Base-by-base conservation (phyloP, 2,888 invertebrate species). In the Hypsopygia costalis region DNA sequence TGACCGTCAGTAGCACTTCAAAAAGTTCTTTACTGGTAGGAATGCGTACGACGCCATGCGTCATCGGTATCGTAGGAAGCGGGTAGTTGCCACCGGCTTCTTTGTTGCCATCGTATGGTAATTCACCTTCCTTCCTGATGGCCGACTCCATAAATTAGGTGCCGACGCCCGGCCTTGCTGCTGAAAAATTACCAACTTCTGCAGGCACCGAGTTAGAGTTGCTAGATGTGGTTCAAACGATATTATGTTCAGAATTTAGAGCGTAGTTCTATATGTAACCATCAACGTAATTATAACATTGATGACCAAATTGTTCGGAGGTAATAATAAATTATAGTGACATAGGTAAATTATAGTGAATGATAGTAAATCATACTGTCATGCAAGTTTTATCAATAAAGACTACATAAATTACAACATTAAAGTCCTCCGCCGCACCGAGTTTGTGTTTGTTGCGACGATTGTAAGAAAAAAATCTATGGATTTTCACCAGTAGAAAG, bases 101-200 rank as follows among this genome's bases (percentile, higher is more conserved):
- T 81, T 81, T 81, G 76, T 71, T 69, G 69, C 61, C 70, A 81
- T 81, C 74, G 78, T 86, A 86, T 87, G 87, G 78, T 83, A 87
- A 87, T 86, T 72, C 57, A 50, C 69, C 62, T 86, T 86, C 86
- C 86, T 86, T 85, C 81, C 82, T 69, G 46, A 55, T 69, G 64
- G 67, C 69, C 65, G 58, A 55, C 60, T 60, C 61, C 77, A 81
- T 87, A 87, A 87, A 87, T 87, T 73, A 78, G 67, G 70, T 70
- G 78, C 79, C 75, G 74, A 71, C 74, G 68, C 66, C 62, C 73
- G 75, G 62, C 74, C 70, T 63, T 56, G 61, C 55, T 44, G 56
- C 73, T 83, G 86, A 86, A 85, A 86, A 86, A 86, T 86, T 83
- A 77, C 81, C 73, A 67, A 75, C 69, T 69, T 65, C 53, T 62